Conservation (phyloP, 2,797 vertebrate genomes). For the Paramormyrops hopkinsi region DNA sequence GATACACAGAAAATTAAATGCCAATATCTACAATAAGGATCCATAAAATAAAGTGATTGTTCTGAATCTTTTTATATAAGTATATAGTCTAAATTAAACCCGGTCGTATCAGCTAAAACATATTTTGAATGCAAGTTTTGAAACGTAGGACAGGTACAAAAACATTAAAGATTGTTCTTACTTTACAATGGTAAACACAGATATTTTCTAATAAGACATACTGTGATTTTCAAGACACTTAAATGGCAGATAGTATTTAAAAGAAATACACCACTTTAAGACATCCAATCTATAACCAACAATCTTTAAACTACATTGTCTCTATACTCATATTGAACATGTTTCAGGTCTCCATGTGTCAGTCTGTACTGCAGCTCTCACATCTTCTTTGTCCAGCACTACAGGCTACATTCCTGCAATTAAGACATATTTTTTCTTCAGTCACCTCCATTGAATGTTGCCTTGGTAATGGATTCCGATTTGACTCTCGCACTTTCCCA, state of each 20-base stretch:
- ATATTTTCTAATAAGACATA: conserved; percentile 18
- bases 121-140: conserved; percentile 3
- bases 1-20: conserved; percentile 22
- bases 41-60: conserved; percentile 6
- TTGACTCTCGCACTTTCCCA: background rate
- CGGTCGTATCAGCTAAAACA: background rate
- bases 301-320: conserved; percentile 38
- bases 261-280: conserved; percentile 38
- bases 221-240: conserved; percentile 22
- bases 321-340: conserved; percentile 40
- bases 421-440: background rate
- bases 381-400: conserved; percentile 9
- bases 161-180: conserved; percentile 26
- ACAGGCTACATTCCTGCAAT: background rate
- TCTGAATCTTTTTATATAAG: background rate
- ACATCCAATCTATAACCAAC: conserved; percentile 35
- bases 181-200: conserved; percentile 4
- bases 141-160: conserved; percentile 26
- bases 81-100: conserved; percentile 28
- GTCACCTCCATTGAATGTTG: background rate
- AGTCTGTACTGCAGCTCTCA: conserved; percentile 21
- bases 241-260: conserved; percentile 27
- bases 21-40: conserved; percentile 25
- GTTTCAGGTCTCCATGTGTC: conserved; percentile 16
- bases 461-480: background rate